Evolutionary conservation across 2,888 invertebrate species (phyloP).

Genomic region (Chrysomela aeneicollis): DNA sequence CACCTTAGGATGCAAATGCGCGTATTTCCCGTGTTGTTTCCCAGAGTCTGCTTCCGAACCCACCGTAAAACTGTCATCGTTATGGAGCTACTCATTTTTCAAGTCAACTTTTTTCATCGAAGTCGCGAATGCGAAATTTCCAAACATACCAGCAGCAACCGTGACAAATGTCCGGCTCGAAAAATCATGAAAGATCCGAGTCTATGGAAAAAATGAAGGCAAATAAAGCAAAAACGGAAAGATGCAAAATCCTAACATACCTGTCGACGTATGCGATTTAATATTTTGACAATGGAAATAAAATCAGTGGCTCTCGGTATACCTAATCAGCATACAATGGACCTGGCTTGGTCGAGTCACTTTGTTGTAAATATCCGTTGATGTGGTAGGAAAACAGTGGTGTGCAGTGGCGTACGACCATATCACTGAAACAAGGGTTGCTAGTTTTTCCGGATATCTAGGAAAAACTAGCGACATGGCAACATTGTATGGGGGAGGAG

Average conservation of each 20-base stretch:
- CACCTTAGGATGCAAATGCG: too few relatives aligned
- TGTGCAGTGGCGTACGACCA: too few relatives aligned
- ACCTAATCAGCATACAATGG: constrained; percentile 49
- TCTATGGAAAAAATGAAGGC: neutral
- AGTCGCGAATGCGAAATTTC: neutral
- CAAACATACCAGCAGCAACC: neutral
- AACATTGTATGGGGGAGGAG: too few relatives aligned
- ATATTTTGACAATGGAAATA: constrained; percentile 44
- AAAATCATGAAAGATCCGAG: neutral
- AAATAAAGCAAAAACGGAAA: constrained; percentile 13
- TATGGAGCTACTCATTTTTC: neutral
- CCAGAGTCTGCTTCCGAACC: neutral
- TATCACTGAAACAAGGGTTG: too few relatives aligned
- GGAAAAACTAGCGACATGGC: too few relatives aligned
- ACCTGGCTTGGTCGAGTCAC: constrained; percentile 19
- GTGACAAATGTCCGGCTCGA: neutral
- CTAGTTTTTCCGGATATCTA: too few relatives aligned
- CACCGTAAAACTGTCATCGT: neutral
- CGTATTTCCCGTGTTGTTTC: neutral
- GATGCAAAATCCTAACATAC: constrained; percentile 28
- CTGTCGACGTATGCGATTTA: constrained; percentile 34
- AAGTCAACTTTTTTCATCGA: neutral
- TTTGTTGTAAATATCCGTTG: neutral
- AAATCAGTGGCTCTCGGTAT: constrained; percentile 40
- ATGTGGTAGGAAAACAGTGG: neutral